phyloP scores from a whole-genome alignment of 1,140 invertebrate genomes.

The Mercenaria mercenaria region DNA sequence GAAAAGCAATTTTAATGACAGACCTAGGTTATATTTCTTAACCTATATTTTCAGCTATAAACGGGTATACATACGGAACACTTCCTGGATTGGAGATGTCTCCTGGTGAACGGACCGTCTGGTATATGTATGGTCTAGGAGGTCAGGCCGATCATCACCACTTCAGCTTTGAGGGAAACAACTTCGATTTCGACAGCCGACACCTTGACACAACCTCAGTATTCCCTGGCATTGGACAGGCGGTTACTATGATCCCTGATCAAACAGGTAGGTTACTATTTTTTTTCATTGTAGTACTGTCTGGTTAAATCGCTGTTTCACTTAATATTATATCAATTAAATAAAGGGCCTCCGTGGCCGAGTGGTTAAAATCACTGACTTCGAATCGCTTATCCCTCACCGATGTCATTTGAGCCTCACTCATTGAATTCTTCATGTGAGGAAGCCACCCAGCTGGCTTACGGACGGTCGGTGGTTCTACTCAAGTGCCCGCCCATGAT shows the following conservation, averaged over 20 bases:
- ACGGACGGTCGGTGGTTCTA: no score
- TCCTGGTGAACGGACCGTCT: conserved; percentile 66
- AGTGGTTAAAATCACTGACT: no score
- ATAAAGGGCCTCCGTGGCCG: background rate
- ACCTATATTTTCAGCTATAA: conserved; percentile 48
- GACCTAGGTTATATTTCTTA: no score
- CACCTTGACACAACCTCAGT: conserved; percentile 73
- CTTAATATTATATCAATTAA: no score
- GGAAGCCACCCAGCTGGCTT: no score
- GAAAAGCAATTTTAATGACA: no score
- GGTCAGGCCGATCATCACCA: conserved; percentile 66
- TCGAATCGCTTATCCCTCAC: no score
- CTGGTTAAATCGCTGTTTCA: no score
- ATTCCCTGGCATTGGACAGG: conserved; percentile 77
- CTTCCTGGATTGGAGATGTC: conserved; percentile 56
- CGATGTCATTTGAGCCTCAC: no score
- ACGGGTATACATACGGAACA: conserved; percentile 21
- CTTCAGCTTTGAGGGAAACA: conserved; percentile 40
- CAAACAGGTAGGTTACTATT: conserved; percentile 76
- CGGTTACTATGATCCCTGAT: conserved; percentile 76
- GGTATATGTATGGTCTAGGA: conserved; percentile 55
- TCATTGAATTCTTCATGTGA: no score
- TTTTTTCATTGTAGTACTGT: background rate
- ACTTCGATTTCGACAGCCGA: conserved; percentile 62
- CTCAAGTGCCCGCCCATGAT: no score